phyloP scores from a whole-genome alignment of 2,888 invertebrate species.

The Macrosoma leucophasiata region DNA sequence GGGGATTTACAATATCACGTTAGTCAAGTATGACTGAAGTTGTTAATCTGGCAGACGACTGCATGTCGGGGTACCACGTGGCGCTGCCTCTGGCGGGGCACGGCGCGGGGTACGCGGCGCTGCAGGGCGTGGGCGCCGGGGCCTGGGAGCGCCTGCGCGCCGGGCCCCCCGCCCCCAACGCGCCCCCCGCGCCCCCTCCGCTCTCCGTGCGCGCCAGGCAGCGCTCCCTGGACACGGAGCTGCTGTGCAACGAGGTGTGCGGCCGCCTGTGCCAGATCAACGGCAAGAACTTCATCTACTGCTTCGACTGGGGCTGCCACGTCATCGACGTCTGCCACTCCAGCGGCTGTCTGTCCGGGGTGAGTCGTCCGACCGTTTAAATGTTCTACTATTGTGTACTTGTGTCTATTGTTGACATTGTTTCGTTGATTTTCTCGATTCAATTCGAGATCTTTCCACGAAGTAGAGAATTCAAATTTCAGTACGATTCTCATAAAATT shows the following conservation, averaged over 20 bases:
- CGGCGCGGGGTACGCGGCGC: conserved; percentile 79
- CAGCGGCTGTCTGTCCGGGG: conserved; percentile 69
- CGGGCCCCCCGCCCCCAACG: no score
- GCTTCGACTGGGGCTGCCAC: conserved; percentile 73
- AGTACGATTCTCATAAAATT: no score
- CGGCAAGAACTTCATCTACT: conserved; percentile 67
- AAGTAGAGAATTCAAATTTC: no score
- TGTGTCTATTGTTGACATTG: no score
- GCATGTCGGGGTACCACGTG: conserved; percentile 81
- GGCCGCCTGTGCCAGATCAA: conserved; percentile 58
- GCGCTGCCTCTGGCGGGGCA: conserved; percentile 83
- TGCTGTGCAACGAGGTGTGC: conserved; percentile 69
- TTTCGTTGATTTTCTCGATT: no score
- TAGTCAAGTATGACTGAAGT: neutral
- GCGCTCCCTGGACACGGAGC: conserved; percentile 63
- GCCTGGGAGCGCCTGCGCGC: conserved; percentile 53
- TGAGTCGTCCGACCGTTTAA: conserved; percentile 40
- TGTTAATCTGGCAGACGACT: conserved; percentile 75
- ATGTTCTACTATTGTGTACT: no score
- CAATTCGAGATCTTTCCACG: no score
- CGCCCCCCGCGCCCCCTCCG: conserved; percentile 26
- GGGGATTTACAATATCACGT: neutral
- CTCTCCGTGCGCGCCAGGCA: conserved; percentile 59
- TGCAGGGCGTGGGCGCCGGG: conserved; percentile 77
- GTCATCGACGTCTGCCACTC: conserved; percentile 71